Percentiles rank a stretch among this genome's conserved stretches.
phyloP scores from a whole-genome alignment of 2,113 vertebrate species.

The Bucco capensis region DNA sequence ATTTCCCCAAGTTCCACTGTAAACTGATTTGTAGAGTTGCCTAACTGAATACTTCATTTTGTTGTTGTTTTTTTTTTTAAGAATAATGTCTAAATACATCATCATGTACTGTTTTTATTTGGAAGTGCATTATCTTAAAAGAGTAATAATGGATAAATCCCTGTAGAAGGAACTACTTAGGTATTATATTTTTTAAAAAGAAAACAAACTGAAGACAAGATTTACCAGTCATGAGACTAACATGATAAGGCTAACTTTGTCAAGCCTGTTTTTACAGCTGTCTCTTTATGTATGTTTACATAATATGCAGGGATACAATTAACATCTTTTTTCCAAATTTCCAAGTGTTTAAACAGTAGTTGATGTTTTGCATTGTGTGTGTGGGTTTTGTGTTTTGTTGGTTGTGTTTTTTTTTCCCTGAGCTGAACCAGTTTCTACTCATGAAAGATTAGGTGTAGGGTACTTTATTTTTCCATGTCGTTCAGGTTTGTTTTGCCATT shows the following conservation, averaged over 20 bases:
- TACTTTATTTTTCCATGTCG: neutral
- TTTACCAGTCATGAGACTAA: neutral
- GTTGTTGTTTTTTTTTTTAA: no score
- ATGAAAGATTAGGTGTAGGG: neutral
- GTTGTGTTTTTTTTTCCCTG: neutral
- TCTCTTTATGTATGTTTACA: neutral
- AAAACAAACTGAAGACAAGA: neutral
- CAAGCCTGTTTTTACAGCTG: neutral
- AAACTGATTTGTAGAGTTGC: neutral
- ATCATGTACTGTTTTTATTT: neutral
- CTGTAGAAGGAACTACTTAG: neutral
- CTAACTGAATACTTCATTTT: neutral
- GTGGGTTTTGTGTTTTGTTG: neutral
- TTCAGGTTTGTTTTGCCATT: neutral
- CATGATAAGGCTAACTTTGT: neutral
- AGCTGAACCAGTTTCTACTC: neutral
- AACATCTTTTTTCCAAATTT: neutral
- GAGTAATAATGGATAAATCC: neutral
- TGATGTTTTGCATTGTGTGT: neutral
- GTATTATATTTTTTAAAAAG: neutral
- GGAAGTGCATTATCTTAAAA: neutral
- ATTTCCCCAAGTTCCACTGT: neutral
- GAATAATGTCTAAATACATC: neutral
- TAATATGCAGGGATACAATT: neutral
- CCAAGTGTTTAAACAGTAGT: neutral